A percentile compares a stretch with the other conserved stretches of the same genome.
phyloP scores from a whole-genome alignment of 2,888 invertebrate genomes.

The Pantelozetes paolii region DNA sequence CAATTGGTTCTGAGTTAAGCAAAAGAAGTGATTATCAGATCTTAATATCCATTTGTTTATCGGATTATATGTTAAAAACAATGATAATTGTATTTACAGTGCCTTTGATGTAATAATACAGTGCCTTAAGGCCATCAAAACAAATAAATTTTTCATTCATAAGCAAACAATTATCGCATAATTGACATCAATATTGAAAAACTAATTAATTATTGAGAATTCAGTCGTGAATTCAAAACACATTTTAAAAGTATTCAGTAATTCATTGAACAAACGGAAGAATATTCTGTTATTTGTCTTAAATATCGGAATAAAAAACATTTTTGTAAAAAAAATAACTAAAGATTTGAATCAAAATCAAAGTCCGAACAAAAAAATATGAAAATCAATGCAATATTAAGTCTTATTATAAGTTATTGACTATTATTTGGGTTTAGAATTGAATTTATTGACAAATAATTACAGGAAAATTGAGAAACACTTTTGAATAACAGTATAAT shows the following conservation, averaged over 20 bases:
- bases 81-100: constrained; percentile 21
- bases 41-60: constrained; percentile 19
- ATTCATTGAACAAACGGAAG: not conserved
- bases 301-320: not conserved
- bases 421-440: not conserved
- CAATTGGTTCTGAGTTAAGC: not conserved
- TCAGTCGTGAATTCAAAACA: not conserved
- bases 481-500: not conserved
- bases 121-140: constrained; percentile 32
- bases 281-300: not conserved
- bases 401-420: not conserved
- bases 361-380: too few relatives aligned
- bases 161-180: not conserved
- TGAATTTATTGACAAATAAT: not conserved
- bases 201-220: constrained; percentile 2
- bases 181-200: not conserved
- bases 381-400: too few relatives aligned
- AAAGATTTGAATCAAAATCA: not conserved
- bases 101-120: constrained; percentile 6
- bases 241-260: not conserved
- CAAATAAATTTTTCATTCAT: not conserved
- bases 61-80: constrained; percentile 2
- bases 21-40: not conserved
- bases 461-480: not conserved
- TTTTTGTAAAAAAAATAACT: not conserved